Conservation (phyloP, 2,113 vertebrate genomes). For the Oreochromis niloticus region DNA sequence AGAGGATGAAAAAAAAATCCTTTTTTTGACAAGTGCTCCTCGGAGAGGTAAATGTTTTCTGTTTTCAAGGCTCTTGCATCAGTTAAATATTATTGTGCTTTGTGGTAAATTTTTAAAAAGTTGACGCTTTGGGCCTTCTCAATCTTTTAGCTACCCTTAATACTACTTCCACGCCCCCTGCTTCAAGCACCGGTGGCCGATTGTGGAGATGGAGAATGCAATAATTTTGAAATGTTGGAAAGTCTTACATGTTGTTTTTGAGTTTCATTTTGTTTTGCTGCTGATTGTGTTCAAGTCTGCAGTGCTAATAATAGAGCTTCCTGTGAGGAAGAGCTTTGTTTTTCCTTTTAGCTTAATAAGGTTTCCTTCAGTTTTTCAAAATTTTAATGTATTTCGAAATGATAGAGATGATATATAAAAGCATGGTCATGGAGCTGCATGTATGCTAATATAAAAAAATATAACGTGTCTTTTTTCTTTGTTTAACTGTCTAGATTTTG, state of each 20-base stretch:
- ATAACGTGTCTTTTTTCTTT: not conserved
- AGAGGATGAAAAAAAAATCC: not conserved
- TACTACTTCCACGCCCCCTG: not conserved
- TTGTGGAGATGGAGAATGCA: constrained; percentile 9
- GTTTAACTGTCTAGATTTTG: not conserved
- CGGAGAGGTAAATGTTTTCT: constrained; percentile 56
- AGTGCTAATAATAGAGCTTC: not conserved
- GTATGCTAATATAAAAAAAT: not conserved
- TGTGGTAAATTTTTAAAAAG: constrained; percentile 55
- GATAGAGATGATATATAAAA: not conserved
- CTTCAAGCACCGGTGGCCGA: not conserved
- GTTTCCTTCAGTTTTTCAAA: not conserved
- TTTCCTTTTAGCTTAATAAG: not conserved
- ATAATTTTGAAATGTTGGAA: constrained; percentile 42
- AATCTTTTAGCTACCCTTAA: constrained; percentile 23
- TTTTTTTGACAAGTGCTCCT: constrained; percentile 46
- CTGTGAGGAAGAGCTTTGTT: not conserved
- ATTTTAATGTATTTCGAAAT: not conserved
- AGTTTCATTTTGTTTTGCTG: not conserved
- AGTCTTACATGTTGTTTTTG: constrained; percentile 12
- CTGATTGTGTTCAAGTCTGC: not conserved
- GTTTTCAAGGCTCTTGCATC: constrained; percentile 67
- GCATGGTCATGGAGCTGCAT: not conserved
- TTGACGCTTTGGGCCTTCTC: constrained; percentile 32
- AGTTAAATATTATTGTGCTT: constrained; percentile 53